Conservation (phyloP, 2,888 invertebrate genomes). For the Parnassius mnemosyne region DNA sequence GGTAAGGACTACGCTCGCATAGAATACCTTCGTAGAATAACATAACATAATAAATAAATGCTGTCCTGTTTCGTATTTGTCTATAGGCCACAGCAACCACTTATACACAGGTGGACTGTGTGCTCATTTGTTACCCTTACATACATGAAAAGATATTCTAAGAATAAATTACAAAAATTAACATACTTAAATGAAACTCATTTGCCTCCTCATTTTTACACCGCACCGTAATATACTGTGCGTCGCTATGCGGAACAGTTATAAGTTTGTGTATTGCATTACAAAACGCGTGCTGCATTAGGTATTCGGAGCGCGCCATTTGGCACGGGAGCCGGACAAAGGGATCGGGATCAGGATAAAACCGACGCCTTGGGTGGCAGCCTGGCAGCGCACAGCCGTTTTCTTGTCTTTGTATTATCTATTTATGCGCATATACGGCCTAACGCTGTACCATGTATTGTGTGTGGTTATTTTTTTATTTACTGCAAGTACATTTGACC, state of each 20-base stretch:
- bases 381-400: conserved; percentile 14
- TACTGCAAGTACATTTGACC: too few relatives aligned
- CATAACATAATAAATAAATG: too few relatives aligned
- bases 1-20: too few relatives aligned
- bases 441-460: too few relatives aligned
- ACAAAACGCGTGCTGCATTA: conserved; percentile 54
- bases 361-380: conserved; percentile 65
- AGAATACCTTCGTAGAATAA: too few relatives aligned
- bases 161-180: neutral
- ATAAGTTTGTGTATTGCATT: conserved; percentile 60
- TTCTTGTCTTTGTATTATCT: conserved; percentile 21
- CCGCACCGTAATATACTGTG: neutral
- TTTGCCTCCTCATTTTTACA: conserved; percentile 12
- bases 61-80: too few relatives aligned
- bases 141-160: neutral
- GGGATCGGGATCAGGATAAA: conserved; percentile 61
- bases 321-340: conserved; percentile 63
- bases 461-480: too few relatives aligned
- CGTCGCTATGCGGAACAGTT: conserved; percentile 43
- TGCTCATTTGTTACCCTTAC: too few relatives aligned
- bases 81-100: too few relatives aligned
- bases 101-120: too few relatives aligned
- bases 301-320: conserved; percentile 61
- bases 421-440: conserved; percentile 3
- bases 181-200: neutral